Base-by-base conservation (phyloP, 2,113 vertebrate species). In the Coturnix japonica region DNA sequence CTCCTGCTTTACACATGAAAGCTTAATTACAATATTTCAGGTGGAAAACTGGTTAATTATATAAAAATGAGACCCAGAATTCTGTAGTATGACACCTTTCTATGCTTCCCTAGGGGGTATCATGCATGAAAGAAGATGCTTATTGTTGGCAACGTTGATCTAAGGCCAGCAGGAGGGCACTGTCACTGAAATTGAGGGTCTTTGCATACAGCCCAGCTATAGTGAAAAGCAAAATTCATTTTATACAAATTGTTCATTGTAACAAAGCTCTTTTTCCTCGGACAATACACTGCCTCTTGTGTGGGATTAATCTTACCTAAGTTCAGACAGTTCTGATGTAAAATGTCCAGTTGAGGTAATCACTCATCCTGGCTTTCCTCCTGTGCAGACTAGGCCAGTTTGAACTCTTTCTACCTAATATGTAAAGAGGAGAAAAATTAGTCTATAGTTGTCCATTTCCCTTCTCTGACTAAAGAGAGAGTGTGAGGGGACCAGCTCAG, bases 21-120 rank as follows among this genome's bases (percentile, higher is more conserved):
- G 83, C 92, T 91, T 95, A 96, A 95, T 96, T 95, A 73, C 86
- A 84, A 49, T 77, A 86, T 96, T 95, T 95, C 94, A 95, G 86
- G 95, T 94, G 77, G 92, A 74, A 94, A 90, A 95, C 33, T 44
- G 84, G 85, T 84, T 95, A 95, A 94, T 95, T 93, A 81, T 87
- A 89, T 76, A 94, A 95, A 93, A 93, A 88, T 30, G 70, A 77
- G 77, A 59, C 90, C 95, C 86, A 86, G 47, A 94, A 96, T 77
- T 83, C 74, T 93, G 44, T 81, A 77, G 81, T 84, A 91, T 65
- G 70, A 94, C 90, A 92, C 80, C 71, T 77, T 56, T 83, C 57
- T 37, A 4, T 74, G 87, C 77, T 91, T 89, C 44, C 70, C 74
- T 81, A 78, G 73, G 90, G 90, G 88, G 57, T 78, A 73, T 75